Evolutionary conservation across 2,888 invertebrate genomes (phyloP).

Genomic region (Acleris laterana): DNA sequence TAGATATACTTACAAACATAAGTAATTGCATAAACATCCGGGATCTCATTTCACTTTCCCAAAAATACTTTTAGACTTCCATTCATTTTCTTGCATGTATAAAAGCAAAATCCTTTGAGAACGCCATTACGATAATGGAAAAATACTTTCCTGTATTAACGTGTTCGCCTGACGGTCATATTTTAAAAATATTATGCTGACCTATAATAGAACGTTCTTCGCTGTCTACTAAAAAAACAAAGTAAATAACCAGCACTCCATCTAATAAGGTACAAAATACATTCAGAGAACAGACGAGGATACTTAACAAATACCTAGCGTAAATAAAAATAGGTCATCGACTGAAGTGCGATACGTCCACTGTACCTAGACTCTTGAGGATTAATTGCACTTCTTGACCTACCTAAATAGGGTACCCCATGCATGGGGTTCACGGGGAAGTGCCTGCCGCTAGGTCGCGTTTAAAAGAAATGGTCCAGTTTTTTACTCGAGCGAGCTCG

Average conservation of each 20-base stretch:
- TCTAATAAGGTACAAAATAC: slow-evolving; percentile 34
- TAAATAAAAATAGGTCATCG: slow-evolving; percentile 40
- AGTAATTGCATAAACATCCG: not conserved
- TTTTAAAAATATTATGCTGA: slow-evolving; percentile 25
- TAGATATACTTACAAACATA: too few relatives aligned
- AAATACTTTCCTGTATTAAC: slow-evolving; percentile 33
- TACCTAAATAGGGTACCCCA: not conserved
- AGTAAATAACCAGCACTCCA: slow-evolving; percentile 25
- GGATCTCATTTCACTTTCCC: slow-evolving; percentile 15
- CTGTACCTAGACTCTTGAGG: slow-evolving; percentile 28
- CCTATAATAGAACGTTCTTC: slow-evolving; percentile 24
- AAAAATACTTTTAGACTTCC: slow-evolving; percentile 8
- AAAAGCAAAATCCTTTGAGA: slow-evolving; percentile 35
- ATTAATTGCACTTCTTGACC: slow-evolving; percentile 10
- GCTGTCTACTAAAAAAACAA: slow-evolving; percentile 26
- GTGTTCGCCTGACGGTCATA: slow-evolving; percentile 17
- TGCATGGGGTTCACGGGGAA: not conserved
- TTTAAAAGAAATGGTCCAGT: too few relatives aligned
- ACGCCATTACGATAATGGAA: slow-evolving; percentile 37
- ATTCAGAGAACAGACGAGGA: slow-evolving; percentile 28
- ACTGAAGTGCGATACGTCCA: slow-evolving; percentile 34
- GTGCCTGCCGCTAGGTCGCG: slow-evolving; percentile 3
- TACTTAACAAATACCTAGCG: slow-evolving; percentile 30
- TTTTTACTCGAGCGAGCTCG: too few relatives aligned
- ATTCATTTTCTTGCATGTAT: slow-evolving; percentile 27